These are phyloP conservation scores for Lasiurus cinereus DNA, from an alignment of 2,113 vertebrate genomes.

Conservation along the genomic window DNA sequence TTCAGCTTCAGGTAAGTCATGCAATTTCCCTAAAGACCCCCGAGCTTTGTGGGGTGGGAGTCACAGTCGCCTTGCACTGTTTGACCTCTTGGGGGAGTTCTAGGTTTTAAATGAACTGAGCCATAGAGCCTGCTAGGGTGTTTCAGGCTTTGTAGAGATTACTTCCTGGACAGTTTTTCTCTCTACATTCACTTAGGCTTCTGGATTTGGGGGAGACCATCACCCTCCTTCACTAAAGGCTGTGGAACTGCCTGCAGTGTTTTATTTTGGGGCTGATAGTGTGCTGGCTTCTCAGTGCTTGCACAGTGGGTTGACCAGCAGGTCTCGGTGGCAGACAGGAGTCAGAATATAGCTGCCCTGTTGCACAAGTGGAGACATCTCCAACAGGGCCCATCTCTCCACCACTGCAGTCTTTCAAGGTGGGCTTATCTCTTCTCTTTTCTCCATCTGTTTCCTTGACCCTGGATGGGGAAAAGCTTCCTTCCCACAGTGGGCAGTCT, in stretches of 20 bases:
- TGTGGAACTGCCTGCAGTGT: not conserved
- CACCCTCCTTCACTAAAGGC: not conserved
- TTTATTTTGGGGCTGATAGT: not conserved
- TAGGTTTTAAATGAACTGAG: not conserved
- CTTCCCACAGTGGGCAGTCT: not conserved
- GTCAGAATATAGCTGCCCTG: not conserved
- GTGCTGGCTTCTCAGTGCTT: not conserved
- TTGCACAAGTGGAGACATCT: fast-evolving
- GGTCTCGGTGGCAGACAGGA: not conserved
- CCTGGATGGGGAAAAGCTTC: not conserved
- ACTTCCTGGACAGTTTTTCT: not conserved
- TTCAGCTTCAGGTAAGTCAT: constrained; percentile 67
- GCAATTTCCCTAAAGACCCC: not conserved
- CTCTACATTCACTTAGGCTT: not conserved
- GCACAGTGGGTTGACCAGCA: not conserved
- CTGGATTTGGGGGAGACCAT: not conserved
- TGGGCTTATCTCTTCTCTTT: not conserved
- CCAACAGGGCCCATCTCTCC: fast-evolving
- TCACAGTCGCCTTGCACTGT: not conserved
- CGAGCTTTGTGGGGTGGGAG: not conserved
- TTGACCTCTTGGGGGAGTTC: not conserved
- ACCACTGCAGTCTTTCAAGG: fast-evolving
- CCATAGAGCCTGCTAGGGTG: not conserved
- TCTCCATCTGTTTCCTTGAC: not conserved
- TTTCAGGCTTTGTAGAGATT: not conserved